Conservation (phyloP, 2,888 invertebrate species). For the Lasioglossum figueresi region DNA sequence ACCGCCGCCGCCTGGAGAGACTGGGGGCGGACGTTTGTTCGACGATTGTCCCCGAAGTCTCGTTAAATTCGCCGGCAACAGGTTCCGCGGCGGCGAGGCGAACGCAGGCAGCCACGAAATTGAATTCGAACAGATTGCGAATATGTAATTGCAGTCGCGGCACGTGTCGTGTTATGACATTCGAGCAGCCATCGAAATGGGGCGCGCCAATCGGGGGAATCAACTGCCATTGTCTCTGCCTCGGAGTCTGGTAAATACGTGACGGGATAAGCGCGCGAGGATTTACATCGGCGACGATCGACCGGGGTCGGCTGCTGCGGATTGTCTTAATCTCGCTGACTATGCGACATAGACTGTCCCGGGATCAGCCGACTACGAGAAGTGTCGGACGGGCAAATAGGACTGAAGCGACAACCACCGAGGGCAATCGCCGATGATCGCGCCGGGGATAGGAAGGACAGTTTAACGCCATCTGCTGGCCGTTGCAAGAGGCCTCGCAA, state of each 20-base stretch:
- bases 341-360: neutral
- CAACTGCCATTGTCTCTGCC: constrained; percentile 43
- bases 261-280: constrained; percentile 23
- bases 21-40: constrained; percentile 32
- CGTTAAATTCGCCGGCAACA: constrained; percentile 69
- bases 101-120: constrained; percentile 57
- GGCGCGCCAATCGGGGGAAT: constrained; percentile 32
- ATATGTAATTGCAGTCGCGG: constrained; percentile 63
- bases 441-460: neutral
- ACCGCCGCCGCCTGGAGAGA: constrained; percentile 22
- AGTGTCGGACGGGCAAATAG: neutral
- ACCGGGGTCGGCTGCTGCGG: neutral
- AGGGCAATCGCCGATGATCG: neutral
- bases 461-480: neutral
- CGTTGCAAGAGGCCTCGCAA: neutral
- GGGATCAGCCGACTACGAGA: neutral
- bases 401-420: neutral
- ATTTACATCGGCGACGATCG: neutral
- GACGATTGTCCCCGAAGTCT: constrained; percentile 48
- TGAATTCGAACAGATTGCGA: constrained; percentile 65
- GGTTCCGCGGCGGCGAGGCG: constrained; percentile 59
- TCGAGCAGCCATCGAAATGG: constrained; percentile 42
- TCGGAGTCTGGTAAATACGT: constrained; percentile 29
- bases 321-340: neutral
- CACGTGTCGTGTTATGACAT: constrained; percentile 66